These are phyloP conservation scores for Argentina silus DNA, from an alignment of 2,797 vertebrate genomes.

Conservation along the genomic window DNA sequence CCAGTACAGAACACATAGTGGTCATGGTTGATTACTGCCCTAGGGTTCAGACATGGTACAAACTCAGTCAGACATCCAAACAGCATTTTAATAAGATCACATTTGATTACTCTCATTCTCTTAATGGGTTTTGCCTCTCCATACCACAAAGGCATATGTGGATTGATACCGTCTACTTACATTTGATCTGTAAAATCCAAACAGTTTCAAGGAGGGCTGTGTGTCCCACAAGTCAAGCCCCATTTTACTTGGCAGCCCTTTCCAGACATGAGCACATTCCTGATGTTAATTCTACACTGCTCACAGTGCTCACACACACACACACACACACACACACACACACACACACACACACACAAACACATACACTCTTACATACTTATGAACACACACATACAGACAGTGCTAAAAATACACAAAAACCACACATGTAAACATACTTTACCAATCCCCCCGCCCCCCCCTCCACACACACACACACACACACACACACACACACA, in stretches of 20 bases:
- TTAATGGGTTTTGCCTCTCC: not conserved
- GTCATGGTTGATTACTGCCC: conserved; percentile 1
- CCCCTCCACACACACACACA: not conserved
- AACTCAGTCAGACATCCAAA: conserved; percentile 1
- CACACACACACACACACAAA: not conserved
- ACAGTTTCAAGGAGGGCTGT: not conserved
- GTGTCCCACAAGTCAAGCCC: not conserved
- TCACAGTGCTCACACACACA: conserved; percentile 31
- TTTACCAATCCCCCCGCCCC: not conserved
- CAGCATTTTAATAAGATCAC: conserved; percentile 7
- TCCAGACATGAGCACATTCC: conserved; percentile 5
- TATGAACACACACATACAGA: not conserved
- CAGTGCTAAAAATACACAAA: not conserved
- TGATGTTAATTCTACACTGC: not conserved
- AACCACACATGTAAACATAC: not conserved
- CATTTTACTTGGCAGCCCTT: conserved; percentile 5
- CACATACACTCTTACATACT: not conserved
- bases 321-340: conserved; percentile 19
- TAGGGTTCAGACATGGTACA: not conserved
- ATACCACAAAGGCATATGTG: not conserved
- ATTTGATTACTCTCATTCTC: not conserved
- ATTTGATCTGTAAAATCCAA: conserved; percentile 1
- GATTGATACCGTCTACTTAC: conserved; percentile 1
- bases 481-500: conserved; percentile 7
- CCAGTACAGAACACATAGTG: not conserved